Conservation (phyloP, 2,797 vertebrate species). For the Octomys mimax region DNA sequence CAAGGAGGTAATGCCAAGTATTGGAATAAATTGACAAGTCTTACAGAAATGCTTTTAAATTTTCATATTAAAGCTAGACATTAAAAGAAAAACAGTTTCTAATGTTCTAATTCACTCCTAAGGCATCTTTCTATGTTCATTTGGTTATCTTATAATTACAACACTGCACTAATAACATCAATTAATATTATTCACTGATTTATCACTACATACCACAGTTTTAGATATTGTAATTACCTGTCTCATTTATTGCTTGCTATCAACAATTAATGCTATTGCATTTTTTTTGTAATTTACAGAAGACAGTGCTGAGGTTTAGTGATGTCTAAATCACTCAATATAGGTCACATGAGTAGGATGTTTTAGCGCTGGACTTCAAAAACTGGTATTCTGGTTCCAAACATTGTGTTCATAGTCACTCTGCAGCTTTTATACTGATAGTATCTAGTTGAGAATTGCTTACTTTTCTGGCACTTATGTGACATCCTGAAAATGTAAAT, state of each 20-base stretch:
- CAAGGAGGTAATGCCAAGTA: slow-evolving; percentile 27
- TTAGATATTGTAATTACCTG: neutral
- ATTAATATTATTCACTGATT: neutral
- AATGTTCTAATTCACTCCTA: neutral
- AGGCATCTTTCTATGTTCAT: neutral
- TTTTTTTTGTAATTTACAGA: neutral
- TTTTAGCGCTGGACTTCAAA: slow-evolving; percentile 6
- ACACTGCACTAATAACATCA: neutral
- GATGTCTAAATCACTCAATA: neutral
- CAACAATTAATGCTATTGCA: neutral
- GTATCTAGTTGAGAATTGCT: neutral
- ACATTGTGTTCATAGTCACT: neutral
- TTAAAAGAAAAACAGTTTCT: neutral
- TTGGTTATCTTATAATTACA: neutral
- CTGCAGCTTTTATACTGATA: neutral
- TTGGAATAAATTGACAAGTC: slow-evolving; percentile 51
- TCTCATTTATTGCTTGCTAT: neutral
- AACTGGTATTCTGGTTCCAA: neutral
- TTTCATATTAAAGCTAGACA: neutral
- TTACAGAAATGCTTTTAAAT: neutral
- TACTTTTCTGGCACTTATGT: neutral
- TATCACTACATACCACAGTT: neutral
- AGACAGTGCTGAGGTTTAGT: neutral
- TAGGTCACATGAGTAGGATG: neutral
- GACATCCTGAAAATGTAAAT: neutral